Conservation (phyloP, 1,140 invertebrate genomes). For the Bombus superbus region DNA sequence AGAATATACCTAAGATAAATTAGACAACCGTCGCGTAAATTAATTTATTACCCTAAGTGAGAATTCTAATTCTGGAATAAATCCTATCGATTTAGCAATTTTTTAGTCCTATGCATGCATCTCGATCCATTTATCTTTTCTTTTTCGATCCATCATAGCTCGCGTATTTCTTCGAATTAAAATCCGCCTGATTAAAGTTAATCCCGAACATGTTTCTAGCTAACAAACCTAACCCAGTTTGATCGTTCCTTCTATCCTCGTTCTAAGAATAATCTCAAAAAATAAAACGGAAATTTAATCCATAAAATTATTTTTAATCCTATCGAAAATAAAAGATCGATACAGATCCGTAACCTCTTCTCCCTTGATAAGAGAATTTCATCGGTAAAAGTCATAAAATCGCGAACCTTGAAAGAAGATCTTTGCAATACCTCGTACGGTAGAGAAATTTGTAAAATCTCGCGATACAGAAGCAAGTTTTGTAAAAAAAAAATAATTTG, state of each 20-base stretch:
- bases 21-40: background rate
- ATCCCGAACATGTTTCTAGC: too few relatives aligned
- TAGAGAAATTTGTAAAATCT: background rate
- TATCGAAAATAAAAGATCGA: too few relatives aligned
- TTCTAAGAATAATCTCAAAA: background rate
- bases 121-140: background rate
- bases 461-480: background rate
- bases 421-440: too few relatives aligned
- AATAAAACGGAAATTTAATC: background rate
- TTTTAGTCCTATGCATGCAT: background rate
- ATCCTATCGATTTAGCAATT: background rate
- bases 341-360: too few relatives aligned
- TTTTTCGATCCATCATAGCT: background rate
- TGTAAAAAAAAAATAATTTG: background rate
- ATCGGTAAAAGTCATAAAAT: background rate
- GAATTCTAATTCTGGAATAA: too few relatives aligned
- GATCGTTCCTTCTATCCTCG: background rate
- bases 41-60: background rate
- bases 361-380: too few relatives aligned
- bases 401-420: background rate
- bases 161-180: background rate
- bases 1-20: background rate
- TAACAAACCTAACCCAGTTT: background rate
- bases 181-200: background rate
- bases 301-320: too few relatives aligned